Conservation (phyloP, 2,113 vertebrate genomes). For the Menura novaehollandiae region DNA sequence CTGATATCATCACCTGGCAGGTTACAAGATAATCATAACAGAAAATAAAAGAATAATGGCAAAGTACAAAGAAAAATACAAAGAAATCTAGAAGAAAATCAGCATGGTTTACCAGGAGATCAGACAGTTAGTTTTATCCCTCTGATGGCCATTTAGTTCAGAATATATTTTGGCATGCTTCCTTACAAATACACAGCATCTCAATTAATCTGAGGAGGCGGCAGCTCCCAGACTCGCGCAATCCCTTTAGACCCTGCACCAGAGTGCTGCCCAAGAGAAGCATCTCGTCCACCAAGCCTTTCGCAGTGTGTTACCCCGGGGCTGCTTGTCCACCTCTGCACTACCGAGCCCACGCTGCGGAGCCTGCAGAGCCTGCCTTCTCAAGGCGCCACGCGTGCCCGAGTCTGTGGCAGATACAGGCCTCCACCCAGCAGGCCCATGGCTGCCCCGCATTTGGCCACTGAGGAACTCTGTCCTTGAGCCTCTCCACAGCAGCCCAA, state of each 20-base stretch:
- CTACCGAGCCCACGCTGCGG: neutral
- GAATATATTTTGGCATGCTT: neutral
- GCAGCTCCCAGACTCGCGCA: neutral
- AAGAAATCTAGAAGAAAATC: neutral
- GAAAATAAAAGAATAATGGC: neutral
- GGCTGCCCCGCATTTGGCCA: too few species aligned
- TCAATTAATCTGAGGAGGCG: neutral
- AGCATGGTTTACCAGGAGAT: neutral
- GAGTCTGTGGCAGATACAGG: neutral
- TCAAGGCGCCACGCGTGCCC: neutral
- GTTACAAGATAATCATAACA: neutral
- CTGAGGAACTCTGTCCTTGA: neutral
- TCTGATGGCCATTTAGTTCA: neutral
- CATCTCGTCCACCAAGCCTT: neutral
- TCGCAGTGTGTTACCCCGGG: fast-evolving
- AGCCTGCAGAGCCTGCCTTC: neutral
- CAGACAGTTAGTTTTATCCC: neutral
- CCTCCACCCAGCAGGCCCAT: neutral
- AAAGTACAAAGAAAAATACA: neutral
- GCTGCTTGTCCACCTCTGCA: neutral
- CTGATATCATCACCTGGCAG: neutral
- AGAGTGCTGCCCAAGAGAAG: neutral
- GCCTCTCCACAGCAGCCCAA: neutral
- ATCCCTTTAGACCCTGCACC: neutral
- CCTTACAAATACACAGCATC: neutral